Conservation (phyloP, 2,113 vertebrate genomes). For the Tinamus guttatus region DNA sequence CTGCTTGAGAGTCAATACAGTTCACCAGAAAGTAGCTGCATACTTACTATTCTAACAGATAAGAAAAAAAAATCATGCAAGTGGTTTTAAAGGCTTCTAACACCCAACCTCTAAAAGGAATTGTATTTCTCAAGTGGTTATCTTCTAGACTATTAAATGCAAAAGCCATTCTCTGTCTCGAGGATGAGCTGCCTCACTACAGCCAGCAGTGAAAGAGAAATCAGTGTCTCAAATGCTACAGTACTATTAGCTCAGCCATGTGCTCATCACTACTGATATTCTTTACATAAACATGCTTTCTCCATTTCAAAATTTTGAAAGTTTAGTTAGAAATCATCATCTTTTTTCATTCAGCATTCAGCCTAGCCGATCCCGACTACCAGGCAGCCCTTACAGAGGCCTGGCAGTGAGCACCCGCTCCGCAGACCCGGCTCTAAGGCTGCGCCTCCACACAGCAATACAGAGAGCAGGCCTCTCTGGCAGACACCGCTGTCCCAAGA, state of each 20-base stretch:
- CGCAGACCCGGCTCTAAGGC: neutral
- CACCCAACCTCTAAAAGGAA: neutral
- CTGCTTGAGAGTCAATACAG: neutral
- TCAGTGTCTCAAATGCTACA: neutral
- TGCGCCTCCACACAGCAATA: neutral
- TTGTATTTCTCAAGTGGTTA: neutral
- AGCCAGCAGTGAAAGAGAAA: neutral
- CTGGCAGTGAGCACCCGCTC: neutral
- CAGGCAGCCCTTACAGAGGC: neutral
- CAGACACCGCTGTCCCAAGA: neutral
- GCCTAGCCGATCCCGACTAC: neutral
- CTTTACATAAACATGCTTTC: neutral
- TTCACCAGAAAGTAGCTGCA: neutral
- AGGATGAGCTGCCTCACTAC: neutral
- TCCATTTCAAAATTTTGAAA: neutral
- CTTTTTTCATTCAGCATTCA: neutral
- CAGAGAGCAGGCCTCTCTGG: neutral
- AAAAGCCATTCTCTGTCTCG: neutral
- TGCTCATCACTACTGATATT: neutral
- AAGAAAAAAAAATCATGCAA: neutral
- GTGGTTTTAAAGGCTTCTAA: neutral
- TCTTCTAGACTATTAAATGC: fast-evolving
- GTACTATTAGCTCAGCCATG: neutral
- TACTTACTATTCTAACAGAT: neutral
- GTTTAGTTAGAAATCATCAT: neutral